phyloP scores from a whole-genome alignment of 2,888 invertebrate species.

The Leucoma salicis region DNA sequence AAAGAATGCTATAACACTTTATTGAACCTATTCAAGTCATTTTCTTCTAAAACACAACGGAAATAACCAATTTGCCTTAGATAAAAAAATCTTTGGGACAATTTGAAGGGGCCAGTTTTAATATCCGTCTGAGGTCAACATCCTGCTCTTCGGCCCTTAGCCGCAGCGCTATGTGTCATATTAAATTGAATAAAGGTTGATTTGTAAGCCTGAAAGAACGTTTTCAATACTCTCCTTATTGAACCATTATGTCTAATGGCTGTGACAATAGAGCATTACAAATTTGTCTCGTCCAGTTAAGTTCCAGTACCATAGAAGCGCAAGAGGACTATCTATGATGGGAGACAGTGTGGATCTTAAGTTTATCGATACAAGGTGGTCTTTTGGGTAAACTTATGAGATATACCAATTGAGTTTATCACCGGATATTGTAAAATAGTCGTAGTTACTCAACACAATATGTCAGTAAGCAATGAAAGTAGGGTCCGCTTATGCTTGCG shows the following conservation, averaged over 20 bases:
- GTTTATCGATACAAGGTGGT: constrained; percentile 44
- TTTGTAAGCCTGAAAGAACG: constrained; percentile 68
- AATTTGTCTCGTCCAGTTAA: constrained; percentile 62
- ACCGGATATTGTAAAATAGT: constrained; percentile 79
- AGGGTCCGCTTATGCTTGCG: constrained; percentile 39
- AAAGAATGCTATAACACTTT: constrained; percentile 40
- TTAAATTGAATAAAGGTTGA: constrained; percentile 67
- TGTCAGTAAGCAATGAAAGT: constrained; percentile 64
- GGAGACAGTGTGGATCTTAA: constrained; percentile 56
- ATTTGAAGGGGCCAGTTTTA: constrained; percentile 70
- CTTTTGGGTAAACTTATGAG: constrained; percentile 39
- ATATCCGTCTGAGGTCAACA: constrained; percentile 74
- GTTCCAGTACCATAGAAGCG: constrained; percentile 30
- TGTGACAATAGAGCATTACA: constrained; percentile 77
- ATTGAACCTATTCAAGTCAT: constrained; percentile 41
- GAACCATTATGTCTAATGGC: constrained; percentile 74
- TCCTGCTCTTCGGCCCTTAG: constrained; percentile 55
- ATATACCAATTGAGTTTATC: constrained; percentile 73
- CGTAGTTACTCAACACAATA: constrained; percentile 60
- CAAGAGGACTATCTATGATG: constrained; percentile 25
- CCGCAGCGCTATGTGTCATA: constrained; percentile 46
- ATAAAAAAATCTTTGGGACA: constrained; percentile 64
- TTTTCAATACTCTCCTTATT: constrained; percentile 77
- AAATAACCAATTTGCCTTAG: constrained; percentile 62
- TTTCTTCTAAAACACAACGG: constrained; percentile 49